Conservation (phyloP, 92 coral and sea anemone genomes). For the Actinostola sp. region DNA sequence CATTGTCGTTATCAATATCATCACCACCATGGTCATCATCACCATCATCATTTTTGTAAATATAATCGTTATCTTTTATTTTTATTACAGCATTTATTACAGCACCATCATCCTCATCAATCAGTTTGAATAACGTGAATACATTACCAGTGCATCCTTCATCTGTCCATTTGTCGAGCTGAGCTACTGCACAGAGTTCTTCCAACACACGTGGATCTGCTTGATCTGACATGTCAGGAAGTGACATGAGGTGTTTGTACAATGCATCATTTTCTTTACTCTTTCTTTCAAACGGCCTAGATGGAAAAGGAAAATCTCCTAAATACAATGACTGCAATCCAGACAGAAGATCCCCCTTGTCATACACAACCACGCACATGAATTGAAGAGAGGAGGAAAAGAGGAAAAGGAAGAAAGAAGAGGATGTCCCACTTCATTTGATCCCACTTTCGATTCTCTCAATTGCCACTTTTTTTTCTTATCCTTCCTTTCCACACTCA, state of each 20-base stretch:
- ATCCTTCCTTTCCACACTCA: too few relatives aligned
- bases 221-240: constrained; percentile 73
- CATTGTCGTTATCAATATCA: neutral
- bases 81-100: neutral
- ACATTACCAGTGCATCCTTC: constrained; percentile 78
- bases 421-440: too few relatives aligned
- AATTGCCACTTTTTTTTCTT: too few relatives aligned
- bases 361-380: too few relatives aligned
- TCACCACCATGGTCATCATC: neutral
- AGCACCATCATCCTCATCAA: neutral
- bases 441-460: too few relatives aligned
- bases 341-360: neutral
- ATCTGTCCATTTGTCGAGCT: constrained; percentile 85
- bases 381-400: too few relatives aligned
- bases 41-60: neutral
- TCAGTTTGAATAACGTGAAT: neutral
- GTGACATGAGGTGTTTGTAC: constrained; percentile 79
- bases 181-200: constrained; percentile 85
- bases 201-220: constrained; percentile 66
- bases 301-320: neutral
- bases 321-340: neutral
- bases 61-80: neutral
- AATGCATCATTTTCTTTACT: constrained; percentile 80
- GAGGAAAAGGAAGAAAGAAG: too few relatives aligned
- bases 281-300: constrained; percentile 96